Percentiles rank a stretch among this genome's conserved stretches.
Conservation (phyloP, 2,888 invertebrate genomes). For the Auanema sp. region DNA sequence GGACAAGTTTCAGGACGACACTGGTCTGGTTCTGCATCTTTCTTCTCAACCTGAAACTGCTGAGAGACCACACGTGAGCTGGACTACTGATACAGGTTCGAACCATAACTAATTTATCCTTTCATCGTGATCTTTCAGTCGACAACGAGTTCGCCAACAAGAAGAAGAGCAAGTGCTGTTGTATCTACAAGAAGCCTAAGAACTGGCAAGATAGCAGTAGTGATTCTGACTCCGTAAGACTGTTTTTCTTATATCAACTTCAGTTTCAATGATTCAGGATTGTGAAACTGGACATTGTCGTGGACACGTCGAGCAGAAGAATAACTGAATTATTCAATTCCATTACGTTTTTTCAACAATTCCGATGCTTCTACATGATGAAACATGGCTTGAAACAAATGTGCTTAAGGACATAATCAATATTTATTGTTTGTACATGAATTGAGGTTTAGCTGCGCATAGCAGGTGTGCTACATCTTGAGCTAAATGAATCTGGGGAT, state of each 20-base stretch:
- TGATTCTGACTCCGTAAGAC: slow-evolving; percentile 30
- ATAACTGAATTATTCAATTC: background rate
- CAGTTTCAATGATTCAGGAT: slow-evolving; percentile 37
- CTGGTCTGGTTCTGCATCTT: slow-evolving; percentile 72
- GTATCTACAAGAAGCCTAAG: slow-evolving; percentile 59
- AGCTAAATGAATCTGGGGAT: slow-evolving; percentile 1
- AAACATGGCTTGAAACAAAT: too few species aligned
- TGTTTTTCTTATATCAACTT: too few species aligned
- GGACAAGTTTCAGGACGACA: background rate
- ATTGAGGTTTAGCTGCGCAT: background rate
- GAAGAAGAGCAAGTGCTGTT: slow-evolving; percentile 62
- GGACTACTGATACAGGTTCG: slow-evolving; percentile 37
- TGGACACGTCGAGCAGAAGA: slow-evolving; percentile 54
- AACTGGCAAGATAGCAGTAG: slow-evolving; percentile 49
- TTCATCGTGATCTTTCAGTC: slow-evolving; percentile 23
- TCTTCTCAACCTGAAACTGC: slow-evolving; percentile 9
- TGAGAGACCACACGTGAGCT: slow-evolving; percentile 32
- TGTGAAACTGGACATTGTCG: slow-evolving; percentile 62
- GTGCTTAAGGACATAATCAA: too few species aligned
- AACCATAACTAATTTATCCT: too few species aligned
- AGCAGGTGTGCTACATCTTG: slow-evolving; percentile 2
- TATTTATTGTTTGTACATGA: too few species aligned
- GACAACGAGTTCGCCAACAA: slow-evolving; percentile 59
- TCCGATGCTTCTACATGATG: too few species aligned
- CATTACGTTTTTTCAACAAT: too few species aligned